Percentiles rank a stretch among this genome's conserved stretches.
phyloP scores from a whole-genome alignment of 2,113 vertebrate species.

The Colossoma macropomum region DNA sequence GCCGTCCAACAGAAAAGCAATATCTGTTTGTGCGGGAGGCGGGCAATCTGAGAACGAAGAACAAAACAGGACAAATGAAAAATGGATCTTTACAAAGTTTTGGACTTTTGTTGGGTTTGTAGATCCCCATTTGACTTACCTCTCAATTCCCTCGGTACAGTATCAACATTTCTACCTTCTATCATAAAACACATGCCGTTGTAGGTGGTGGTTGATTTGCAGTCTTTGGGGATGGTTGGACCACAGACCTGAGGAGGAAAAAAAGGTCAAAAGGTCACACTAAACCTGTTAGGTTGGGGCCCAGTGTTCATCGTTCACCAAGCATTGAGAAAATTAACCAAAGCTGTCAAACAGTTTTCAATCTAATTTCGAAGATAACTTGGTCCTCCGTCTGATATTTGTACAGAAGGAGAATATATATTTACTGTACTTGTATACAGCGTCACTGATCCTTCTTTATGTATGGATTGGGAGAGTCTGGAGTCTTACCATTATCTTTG shows the following conservation, averaged over 20 bases:
- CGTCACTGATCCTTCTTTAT: neutral
- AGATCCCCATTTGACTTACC: conserved; percentile 52
- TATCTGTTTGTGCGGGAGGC: conserved; percentile 56
- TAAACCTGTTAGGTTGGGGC: no score
- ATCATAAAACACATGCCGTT: conserved; percentile 67
- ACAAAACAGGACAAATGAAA: conserved; percentile 8
- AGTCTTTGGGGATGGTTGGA: conserved; percentile 73
- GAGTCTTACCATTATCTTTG: conserved; percentile 64
- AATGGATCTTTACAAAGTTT: neutral
- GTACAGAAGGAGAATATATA: neutral
- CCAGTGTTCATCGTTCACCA: neutral
- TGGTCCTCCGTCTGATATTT: neutral
- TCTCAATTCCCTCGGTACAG: conserved; percentile 39
- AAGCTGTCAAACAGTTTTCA: no score
- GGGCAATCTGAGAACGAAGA: conserved; percentile 65
- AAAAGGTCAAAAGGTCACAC: neutral
- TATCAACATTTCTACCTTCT: rapidly evolving
- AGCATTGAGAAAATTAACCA: no score
- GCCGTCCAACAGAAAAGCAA: conserved; percentile 76
- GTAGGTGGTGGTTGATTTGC: conserved; percentile 69
- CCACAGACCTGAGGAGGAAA: conserved; percentile 71
- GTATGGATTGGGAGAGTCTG: neutral
- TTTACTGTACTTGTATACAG: neutral
- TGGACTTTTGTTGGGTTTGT: neutral
- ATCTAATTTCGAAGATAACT: neutral